Evolutionary conservation across 1,140 invertebrate genomes (phyloP).

Genomic region (Cataglyphis hispanica): DNA sequence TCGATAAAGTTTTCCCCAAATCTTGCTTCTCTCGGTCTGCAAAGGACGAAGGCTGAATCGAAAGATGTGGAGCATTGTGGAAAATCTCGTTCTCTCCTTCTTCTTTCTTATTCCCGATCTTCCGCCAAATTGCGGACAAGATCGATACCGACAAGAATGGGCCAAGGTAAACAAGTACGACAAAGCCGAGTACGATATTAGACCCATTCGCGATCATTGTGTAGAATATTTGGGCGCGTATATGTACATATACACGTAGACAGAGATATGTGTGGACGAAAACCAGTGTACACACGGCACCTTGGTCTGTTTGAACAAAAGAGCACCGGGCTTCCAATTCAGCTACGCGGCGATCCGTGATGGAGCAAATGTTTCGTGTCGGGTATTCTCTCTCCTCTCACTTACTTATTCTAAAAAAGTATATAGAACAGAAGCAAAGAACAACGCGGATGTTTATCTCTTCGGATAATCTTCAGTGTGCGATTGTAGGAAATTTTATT

Average conservation of each 20-base stretch:
- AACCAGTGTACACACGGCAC: slow-evolving; percentile 81
- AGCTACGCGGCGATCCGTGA: slow-evolving; percentile 77
- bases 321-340: slow-evolving; percentile 77
- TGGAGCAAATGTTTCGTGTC: slow-evolving; percentile 55
- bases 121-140: slow-evolving; percentile 24
- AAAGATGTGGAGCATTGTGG: background rate
- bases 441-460: background rate
- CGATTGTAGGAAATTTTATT: background rate
- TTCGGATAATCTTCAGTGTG: background rate
- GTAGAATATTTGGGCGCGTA: background rate
- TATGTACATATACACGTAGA: slow-evolving; percentile 20
- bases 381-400: slow-evolving; percentile 11
- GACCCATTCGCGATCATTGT: slow-evolving; percentile 59
- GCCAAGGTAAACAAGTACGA: slow-evolving; percentile 69
- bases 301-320: slow-evolving; percentile 82
- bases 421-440: background rate
- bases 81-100: slow-evolving; percentile 10
- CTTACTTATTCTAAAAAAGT: slow-evolving; percentile 24
- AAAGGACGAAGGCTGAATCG: background rate
- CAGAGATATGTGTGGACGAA: slow-evolving; percentile 37
- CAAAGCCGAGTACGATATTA: slow-evolving; percentile 75
- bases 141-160: slow-evolving; percentile 71
- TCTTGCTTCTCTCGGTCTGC: background rate
- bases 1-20: background rate
- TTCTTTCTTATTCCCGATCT: slow-evolving; percentile 23